Base-by-base conservation (phyloP, 2,797 vertebrate species). In the Eremophila alpestris region DNA sequence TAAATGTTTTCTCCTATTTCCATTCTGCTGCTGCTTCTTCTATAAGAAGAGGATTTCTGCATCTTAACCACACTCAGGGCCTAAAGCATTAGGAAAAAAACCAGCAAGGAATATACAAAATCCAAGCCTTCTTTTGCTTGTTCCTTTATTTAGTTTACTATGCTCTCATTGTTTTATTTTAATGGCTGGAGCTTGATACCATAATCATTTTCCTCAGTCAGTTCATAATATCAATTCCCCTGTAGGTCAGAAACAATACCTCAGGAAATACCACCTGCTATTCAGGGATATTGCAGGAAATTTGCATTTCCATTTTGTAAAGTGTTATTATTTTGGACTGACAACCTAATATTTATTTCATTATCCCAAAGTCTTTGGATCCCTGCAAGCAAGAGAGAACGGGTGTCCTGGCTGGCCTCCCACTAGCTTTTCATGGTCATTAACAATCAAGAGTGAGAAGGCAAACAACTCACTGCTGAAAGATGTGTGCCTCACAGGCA, bases 261-360 rank as follows among this genome's bases (percentile, higher is more conserved):
- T 95, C 97, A 97, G 96, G 96, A 98, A 98, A 97, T 81, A 95
- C 75, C 95, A 97, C 94, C 97, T 97, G 95, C 92, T 97, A 96
- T 95, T 97, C 91, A 81, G 92, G 79, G 77, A 96, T 95, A 97
- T 83, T 54, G 4, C 93, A 97, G 96, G 97, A 98, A 97, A 97
- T 96, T 96, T 97, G 91, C 92, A 96, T 97, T 97, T 98, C 95
- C 89, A 94, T 78, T 97, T 90, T 85, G 89, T 65, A 91, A 94
- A 91, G 93, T 88, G 75, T 95, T 96, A 83, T 80, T 77, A 94
- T 94, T 97, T 96, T 68, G 84, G 71, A 96, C 86, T 84, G 90
- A 95, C 84, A 94, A 89, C 41, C 48, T 80, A 81, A 51, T 52
- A 67, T 48, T 77, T 90, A 79, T 77, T 97, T 91, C 80, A 94